phyloP scores from a whole-genome alignment of 2,113 vertebrate species.

The Eubucco bourcierii region DNA sequence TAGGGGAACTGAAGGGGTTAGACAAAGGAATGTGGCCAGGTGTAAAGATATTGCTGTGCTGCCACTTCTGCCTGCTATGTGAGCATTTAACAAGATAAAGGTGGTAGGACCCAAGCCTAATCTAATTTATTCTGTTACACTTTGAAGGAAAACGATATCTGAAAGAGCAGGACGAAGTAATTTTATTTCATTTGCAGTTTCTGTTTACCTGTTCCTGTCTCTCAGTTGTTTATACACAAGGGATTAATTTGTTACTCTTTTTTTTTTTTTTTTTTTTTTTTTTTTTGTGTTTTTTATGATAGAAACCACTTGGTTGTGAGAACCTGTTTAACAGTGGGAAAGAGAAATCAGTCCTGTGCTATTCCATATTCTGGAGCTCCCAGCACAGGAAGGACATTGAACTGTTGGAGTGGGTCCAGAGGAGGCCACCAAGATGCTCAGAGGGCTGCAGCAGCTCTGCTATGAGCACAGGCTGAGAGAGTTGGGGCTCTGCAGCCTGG shows the following conservation, averaged over 20 bases:
- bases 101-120: neutral
- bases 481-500: too few relatives aligned
- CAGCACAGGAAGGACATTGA: too few relatives aligned
- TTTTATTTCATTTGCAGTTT: neutral
- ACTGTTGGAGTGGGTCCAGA: too few relatives aligned
- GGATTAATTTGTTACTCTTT: neutral
- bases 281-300: neutral
- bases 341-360: neutral
- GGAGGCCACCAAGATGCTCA: too few relatives aligned
- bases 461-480: too few relatives aligned
- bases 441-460: too few relatives aligned
- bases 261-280: neutral
- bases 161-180: neutral
- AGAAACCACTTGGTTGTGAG: neutral
- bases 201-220: neutral
- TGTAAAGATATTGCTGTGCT: neutral
- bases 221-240: neutral
- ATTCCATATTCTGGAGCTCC: neutral
- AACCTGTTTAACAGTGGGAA: neutral
- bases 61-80: neutral
- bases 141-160: neutral
- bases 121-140: neutral
- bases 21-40: fast-evolving
- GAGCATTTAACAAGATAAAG: neutral
- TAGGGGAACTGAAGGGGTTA: neutral